Percentiles rank a stretch among this genome's conserved stretches.
phyloP scores from a whole-genome alignment of 2,888 invertebrate genomes.

The Germaria angustata region DNA sequence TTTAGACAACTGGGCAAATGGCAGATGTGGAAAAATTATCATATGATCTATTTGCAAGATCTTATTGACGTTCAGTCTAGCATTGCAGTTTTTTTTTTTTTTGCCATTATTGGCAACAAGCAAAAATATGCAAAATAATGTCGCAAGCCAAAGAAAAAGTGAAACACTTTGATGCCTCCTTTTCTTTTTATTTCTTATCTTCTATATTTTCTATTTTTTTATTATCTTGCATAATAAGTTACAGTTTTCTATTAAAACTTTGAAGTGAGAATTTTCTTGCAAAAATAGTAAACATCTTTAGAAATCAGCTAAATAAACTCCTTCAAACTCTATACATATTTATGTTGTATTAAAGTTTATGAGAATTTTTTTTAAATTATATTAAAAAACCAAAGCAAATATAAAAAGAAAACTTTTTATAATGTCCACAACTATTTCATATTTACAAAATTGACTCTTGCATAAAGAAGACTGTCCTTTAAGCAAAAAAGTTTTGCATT shows the following conservation, averaged over 20 bases:
- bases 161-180: slow-evolving; percentile 8
- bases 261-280: not conserved
- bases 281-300: not conserved
- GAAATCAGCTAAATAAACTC: slow-evolving; percentile 23
- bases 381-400: not conserved
- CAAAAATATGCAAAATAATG: too few species aligned
- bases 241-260: slow-evolving; percentile 35
- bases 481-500: not conserved
- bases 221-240: not conserved
- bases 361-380: not conserved
- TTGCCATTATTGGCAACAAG: too few species aligned
- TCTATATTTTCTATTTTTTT: not conserved
- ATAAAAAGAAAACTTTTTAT: not conserved
- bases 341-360: slow-evolving; percentile 20
- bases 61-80: too few species aligned
- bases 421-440: not conserved
- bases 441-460: not conserved
- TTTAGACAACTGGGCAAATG: too few species aligned
- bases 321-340: slow-evolving; percentile 16
- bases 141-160: slow-evolving; percentile 21
- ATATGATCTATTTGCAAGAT: too few species aligned
- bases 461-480: not conserved
- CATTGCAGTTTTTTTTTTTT: too few species aligned
- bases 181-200: not conserved
- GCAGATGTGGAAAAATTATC: too few species aligned